These are phyloP conservation scores for Eueremaeus valkanovi DNA, from an alignment of 2,888 invertebrate genomes.

Conservation along the genomic window DNA sequence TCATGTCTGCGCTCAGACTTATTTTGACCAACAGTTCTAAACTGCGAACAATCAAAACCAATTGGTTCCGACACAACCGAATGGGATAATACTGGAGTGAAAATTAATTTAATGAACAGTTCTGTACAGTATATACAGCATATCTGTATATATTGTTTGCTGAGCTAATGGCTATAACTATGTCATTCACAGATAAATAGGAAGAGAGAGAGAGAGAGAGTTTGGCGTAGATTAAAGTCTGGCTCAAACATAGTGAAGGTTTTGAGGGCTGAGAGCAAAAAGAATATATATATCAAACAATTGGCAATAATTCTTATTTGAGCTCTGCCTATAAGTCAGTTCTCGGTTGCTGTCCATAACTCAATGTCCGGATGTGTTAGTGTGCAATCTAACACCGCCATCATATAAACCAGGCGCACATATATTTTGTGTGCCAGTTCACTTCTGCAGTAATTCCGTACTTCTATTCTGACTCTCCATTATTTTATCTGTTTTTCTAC, in stretches of 20 bases:
- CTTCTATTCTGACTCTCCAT: too few relatives aligned
- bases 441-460: neutral
- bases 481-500: neutral
- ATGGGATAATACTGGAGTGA: neutral
- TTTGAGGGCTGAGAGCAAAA: too few relatives aligned
- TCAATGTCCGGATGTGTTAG: constrained; percentile 34
- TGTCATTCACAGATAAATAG: neutral
- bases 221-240: neutral
- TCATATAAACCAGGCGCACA: constrained; percentile 7
- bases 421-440: constrained; percentile 6
- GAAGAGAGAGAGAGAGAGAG: too few relatives aligned
- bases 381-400: constrained; percentile 25
- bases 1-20: neutral
- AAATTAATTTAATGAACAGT: constrained; percentile 26
- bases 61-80: constrained; percentile 1
- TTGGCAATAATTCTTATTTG: constrained; percentile 26
- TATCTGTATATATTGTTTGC: neutral
- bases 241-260: neutral
- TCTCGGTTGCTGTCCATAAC: constrained; percentile 22
- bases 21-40: neutral
- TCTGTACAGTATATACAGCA: neutral
- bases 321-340: constrained; percentile 14
- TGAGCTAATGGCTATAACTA: neutral
- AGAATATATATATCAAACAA: constrained; percentile 1
- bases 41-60: neutral